A percentile compares a stretch with the other conserved stretches of the same genome.
phyloP scores from a whole-genome alignment of 1,140 invertebrate species.

The Drosophila nasuta region DNA sequence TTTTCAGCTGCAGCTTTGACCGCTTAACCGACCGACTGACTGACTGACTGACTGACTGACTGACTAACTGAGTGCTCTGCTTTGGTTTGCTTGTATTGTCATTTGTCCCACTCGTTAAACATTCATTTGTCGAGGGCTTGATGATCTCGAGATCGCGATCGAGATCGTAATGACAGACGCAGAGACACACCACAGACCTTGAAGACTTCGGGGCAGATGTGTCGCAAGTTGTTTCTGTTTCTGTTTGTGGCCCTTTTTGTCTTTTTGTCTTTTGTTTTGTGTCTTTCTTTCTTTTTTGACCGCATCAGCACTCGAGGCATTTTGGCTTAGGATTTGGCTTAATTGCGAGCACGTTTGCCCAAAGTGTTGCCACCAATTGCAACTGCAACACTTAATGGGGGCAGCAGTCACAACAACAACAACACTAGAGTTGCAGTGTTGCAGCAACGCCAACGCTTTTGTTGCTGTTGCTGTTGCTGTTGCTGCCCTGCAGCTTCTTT shows the following conservation, averaged over 20 bases:
- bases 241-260: conserved; percentile 17
- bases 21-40: conserved; percentile 11
- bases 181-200: conserved; percentile 26
- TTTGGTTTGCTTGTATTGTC: conserved; percentile 28
- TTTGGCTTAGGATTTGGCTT: conserved; percentile 22
- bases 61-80: not conserved
- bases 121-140: conserved; percentile 34
- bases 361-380: conserved; percentile 54
- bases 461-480: not conserved
- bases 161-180: conserved; percentile 33
- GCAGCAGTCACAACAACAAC: not conserved
- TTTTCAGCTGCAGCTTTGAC: conserved; percentile 31
- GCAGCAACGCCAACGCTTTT: conserved; percentile 15
- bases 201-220: conserved; percentile 32
- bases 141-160: conserved; percentile 14
- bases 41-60: not conserved
- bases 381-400: conserved; percentile 55
- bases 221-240: conserved; percentile 40
- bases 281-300: conserved; percentile 2
- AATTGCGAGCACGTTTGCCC: conserved; percentile 43
- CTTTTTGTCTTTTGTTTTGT: no score
- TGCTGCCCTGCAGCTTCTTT: not conserved
- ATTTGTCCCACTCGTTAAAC: conserved; percentile 49
- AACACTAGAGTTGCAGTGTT: not conserved
- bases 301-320: conserved; percentile 32